Evolutionary conservation across 2,888 invertebrate genomes (phyloP), one percentile per base, ranked within the genome.

Genomic region (Criorhina ranunculi): DNA sequence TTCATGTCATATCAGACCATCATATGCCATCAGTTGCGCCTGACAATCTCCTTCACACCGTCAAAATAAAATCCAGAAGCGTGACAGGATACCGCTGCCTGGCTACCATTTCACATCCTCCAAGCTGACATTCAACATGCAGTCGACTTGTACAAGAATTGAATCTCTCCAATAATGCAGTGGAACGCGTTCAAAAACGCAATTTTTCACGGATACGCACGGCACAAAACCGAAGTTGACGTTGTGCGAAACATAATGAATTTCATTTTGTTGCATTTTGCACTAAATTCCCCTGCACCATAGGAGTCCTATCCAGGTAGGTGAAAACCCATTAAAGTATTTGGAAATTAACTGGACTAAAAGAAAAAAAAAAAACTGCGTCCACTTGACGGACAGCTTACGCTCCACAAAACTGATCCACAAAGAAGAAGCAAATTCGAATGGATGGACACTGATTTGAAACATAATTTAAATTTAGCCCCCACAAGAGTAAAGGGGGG

Each of bases 31-130:
- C 75, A 49, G 79, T 75, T 78, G 24, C 75, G 62, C 69, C 69
- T 51, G 83, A 67, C 82, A 79, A 75, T 85, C 79, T 60, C 69
- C 79, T 79, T 75, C 69, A 70, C 64, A 59, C 79, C 75, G 67
- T 80, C 80, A 79, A 80, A 85, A 75, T 79, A 85, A 85, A 85
- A 79, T 76, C 53, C 85, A 85, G 85, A 85, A 85, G 85, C 85
- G 59, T 85, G 80, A 76, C 85, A 85, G 75, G 70, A 80, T 55
- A 64, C 57, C 57, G 57, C 75, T 37, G 72, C 64, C n/a, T 66
- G 37, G 85, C 79, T 83, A 73, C 85, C 66, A 79, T 66, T 64
- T 49, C 35, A 40, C 51, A 67, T 55, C 53, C 37, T 35, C 59
- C 85, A 75, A 85, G 69, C 85, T 40, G 85, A 85, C 79, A 66